Evolutionary conservation across 2,888 invertebrate species (phyloP).

Genomic region (Alcis repandata): DNA sequence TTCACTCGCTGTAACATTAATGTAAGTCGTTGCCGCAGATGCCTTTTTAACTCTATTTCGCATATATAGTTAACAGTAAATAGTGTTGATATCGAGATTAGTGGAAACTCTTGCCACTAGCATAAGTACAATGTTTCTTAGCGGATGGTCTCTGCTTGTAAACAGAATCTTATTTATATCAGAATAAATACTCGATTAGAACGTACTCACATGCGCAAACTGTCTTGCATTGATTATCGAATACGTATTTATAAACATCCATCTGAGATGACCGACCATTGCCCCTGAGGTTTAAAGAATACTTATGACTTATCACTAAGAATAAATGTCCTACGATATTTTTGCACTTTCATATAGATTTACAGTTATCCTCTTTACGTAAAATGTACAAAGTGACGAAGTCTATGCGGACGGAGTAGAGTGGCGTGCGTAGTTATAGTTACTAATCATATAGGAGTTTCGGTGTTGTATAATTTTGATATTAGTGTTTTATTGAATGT

Average conservation of each 20-base stretch:
- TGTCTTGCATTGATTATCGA: slow-evolving; percentile 2
- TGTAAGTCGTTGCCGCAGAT: slow-evolving; percentile 4
- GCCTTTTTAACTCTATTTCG: slow-evolving; percentile 25
- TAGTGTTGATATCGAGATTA: slow-evolving; percentile 33
- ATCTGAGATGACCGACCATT: slow-evolving; percentile 1
- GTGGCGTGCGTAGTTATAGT: slow-evolving; percentile 42
- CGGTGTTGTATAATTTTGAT: slow-evolving; percentile 71
- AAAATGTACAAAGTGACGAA: slow-evolving; percentile 63
- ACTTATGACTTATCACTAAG: slow-evolving; percentile 30
- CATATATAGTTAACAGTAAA: slow-evolving; percentile 5
- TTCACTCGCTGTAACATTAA: not conserved
- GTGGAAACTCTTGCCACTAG: slow-evolving; percentile 61
- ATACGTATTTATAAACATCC: slow-evolving; percentile 28
- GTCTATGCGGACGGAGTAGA: slow-evolving; percentile 44
- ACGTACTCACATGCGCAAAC: slow-evolving; percentile 10
- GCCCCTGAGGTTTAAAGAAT: not conserved
- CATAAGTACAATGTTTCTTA: slow-evolving; percentile 55
- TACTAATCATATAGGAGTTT: slow-evolving; percentile 59
- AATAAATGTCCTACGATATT: slow-evolving; percentile 52
- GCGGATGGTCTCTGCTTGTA: not conserved
- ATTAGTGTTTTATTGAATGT: slow-evolving; percentile 56
- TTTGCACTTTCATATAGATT: slow-evolving; percentile 56
- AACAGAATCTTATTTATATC: slow-evolving; percentile 2
- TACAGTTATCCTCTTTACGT: slow-evolving; percentile 57
- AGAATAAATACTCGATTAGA: slow-evolving; percentile 15